These are phyloP conservation scores for Aphelinus certus DNA, from an alignment of 1,140 invertebrate genomes.

Conservation along the genomic window DNA sequence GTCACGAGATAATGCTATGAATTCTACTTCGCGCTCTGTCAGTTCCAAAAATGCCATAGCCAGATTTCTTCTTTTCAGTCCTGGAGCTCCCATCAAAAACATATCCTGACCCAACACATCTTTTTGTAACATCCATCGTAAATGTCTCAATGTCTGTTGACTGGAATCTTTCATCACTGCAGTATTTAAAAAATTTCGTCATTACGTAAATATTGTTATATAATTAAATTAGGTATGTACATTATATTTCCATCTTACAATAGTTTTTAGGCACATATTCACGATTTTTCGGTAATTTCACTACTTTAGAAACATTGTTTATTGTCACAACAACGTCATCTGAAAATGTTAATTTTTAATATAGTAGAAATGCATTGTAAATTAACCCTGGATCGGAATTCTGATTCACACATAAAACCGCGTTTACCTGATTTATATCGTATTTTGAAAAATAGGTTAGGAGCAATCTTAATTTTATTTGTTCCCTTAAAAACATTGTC, in stretches of 20 bases:
- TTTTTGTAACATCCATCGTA: slow-evolving; percentile 96
- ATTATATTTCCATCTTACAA: slow-evolving; percentile 70
- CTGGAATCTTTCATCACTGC: slow-evolving; percentile 54
- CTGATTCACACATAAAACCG: neutral
- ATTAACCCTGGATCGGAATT: slow-evolving; percentile 14
- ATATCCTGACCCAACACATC: slow-evolving; percentile 93
- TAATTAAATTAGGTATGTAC: slow-evolving; percentile 32
- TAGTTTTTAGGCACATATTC: slow-evolving; percentile 88
- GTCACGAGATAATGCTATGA: slow-evolving; percentile 91
- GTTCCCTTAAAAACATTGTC: slow-evolving; percentile 40
- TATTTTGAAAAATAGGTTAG: slow-evolving; percentile 43
- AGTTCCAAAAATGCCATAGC: slow-evolving; percentile 90
- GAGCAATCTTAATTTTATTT: slow-evolving; percentile 35
- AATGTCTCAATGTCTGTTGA: slow-evolving; percentile 82
- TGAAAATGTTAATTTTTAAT: slow-evolving; percentile 35
- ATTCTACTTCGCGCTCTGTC: slow-evolving; percentile 90
- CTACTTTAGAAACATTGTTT: slow-evolving; percentile 76
- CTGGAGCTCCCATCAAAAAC: slow-evolving; percentile 92
- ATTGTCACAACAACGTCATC: slow-evolving; percentile 71
- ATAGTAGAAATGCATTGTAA: slow-evolving; percentile 14
- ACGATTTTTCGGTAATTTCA: slow-evolving; percentile 72
- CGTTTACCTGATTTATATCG: slow-evolving; percentile 53
- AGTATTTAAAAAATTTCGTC: slow-evolving; percentile 25
- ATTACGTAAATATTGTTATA: slow-evolving; percentile 39
- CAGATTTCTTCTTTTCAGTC: slow-evolving; percentile 79